phyloP scores from a whole-genome alignment of 2,797 vertebrate species.

The Acipenser transmontanus region DNA sequence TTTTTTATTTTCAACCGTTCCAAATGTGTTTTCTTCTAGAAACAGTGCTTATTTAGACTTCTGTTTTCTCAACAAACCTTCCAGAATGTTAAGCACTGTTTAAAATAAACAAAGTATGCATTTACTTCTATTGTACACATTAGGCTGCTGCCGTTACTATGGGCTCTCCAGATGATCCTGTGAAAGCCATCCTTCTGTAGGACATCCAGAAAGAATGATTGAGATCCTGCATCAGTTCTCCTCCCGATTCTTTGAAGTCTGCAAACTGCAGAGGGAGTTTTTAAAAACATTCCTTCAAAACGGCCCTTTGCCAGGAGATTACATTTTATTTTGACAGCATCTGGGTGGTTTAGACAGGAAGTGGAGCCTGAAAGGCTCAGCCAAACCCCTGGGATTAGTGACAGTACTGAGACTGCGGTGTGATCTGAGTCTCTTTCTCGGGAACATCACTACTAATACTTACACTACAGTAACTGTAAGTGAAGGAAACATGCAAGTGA shows the following conservation, averaged over 20 bases:
- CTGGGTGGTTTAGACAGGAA: conserved; percentile 52
- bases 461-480: too few relatives aligned
- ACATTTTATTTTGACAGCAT: conserved; percentile 35
- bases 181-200: conserved; percentile 39
- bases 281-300: conserved; percentile 34
- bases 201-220: conserved; percentile 41
- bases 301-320: conserved; percentile 23
- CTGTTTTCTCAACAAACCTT: conserved; percentile 51
- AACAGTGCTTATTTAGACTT: conserved; percentile 33
- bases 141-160: conserved; percentile 29
- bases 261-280: conserved; percentile 34
- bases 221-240: conserved; percentile 46
- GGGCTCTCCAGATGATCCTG: conserved; percentile 32
- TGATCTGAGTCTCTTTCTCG: conserved; percentile 42
- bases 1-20: too few relatives aligned
- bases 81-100: conserved; percentile 58
- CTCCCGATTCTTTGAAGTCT: conserved; percentile 62
- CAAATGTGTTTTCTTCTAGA: too few relatives aligned
- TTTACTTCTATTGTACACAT: conserved; percentile 49
- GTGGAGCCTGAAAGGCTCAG: conserved; percentile 31
- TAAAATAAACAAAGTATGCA: conserved; percentile 67
- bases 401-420: conserved; percentile 47
- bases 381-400: conserved; percentile 52
- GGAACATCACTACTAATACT: neutral
- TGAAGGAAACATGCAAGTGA: too few relatives aligned